Evolutionary conservation across 2,888 invertebrate species (phyloP).

Genomic region (Amphipoea oculea): DNA sequence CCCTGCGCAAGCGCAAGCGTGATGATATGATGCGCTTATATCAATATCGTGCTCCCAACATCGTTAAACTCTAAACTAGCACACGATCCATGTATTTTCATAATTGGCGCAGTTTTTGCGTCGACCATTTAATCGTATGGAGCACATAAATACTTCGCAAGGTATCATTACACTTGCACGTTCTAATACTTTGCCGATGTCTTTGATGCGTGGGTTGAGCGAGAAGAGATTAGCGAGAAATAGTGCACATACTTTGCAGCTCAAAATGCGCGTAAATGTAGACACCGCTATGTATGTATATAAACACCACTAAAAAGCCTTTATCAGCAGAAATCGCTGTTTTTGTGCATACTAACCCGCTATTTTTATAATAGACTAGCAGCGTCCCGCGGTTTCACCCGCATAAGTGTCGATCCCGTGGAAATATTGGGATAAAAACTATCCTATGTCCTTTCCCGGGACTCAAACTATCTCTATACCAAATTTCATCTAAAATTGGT

Average conservation of each 20-base stretch:
- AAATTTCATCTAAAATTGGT: too few relatives aligned
- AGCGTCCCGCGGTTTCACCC: too few relatives aligned
- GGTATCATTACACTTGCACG: slow-evolving; percentile 81
- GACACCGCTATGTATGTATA: neutral
- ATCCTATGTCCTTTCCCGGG: too few relatives aligned
- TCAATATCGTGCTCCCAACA: slow-evolving; percentile 41
- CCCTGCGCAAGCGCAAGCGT: too few relatives aligned
- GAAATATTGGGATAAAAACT: too few relatives aligned
- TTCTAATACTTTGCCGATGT: slow-evolving; percentile 75
- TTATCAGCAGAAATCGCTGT: too few relatives aligned
- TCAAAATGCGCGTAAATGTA: neutral
- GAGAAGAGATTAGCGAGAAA: slow-evolving; percentile 12
- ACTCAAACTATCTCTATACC: too few relatives aligned
- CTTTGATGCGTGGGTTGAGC: slow-evolving; percentile 67
- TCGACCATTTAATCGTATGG: slow-evolving; percentile 39
- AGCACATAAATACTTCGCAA: slow-evolving; percentile 61
- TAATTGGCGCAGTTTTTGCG: slow-evolving; percentile 58
- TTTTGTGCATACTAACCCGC: too few relatives aligned
- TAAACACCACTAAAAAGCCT: too few relatives aligned
- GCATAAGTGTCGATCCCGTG: too few relatives aligned
- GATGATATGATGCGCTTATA: too few relatives aligned
- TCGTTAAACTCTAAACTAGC: slow-evolving; percentile 28
- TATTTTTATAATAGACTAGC: too few relatives aligned
- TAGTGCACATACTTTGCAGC: neutral
- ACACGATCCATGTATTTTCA: slow-evolving; percentile 37